phyloP scores from a whole-genome alignment of 2,888 invertebrate species.

The Xanthorhoe designata region DNA sequence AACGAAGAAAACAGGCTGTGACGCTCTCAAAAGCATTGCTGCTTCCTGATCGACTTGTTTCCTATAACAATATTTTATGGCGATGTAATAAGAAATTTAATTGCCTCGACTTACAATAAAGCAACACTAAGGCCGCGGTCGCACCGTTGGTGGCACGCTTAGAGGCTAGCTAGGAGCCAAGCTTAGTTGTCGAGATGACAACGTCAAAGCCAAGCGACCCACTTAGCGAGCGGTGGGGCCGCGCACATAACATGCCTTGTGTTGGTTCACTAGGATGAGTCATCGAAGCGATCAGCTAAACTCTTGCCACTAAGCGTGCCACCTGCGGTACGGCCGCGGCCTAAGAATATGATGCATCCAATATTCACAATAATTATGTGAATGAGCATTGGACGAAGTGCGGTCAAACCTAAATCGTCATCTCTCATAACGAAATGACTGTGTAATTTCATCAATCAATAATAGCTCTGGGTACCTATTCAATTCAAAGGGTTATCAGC shows the following conservation, averaged over 20 bases:
- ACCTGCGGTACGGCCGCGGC: too few species aligned
- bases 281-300: too few species aligned
- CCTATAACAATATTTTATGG: constrained; percentile 7
- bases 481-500: constrained; percentile 8
- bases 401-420: not conserved
- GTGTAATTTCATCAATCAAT: constrained; percentile 15
- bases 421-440: constrained; percentile 1
- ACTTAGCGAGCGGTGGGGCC: too few species aligned
- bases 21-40: constrained; percentile 33
- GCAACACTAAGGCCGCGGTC: not conserved
- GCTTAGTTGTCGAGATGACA: too few species aligned
- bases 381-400: not conserved
- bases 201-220: too few species aligned
- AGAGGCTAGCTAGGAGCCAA: too few species aligned
- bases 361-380: too few species aligned
- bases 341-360: too few species aligned
- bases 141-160: too few species aligned
- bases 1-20: constrained; percentile 41
- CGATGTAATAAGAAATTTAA: not conserved
- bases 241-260: too few species aligned
- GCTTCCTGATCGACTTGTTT: constrained; percentile 44
- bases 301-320: too few species aligned
- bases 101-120: not conserved
- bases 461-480: constrained; percentile 2
- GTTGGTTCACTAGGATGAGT: too few species aligned